These are phyloP conservation scores for Eupithecia vulgata DNA, from an alignment of 2,888 invertebrate species.

Conservation along the genomic window DNA sequence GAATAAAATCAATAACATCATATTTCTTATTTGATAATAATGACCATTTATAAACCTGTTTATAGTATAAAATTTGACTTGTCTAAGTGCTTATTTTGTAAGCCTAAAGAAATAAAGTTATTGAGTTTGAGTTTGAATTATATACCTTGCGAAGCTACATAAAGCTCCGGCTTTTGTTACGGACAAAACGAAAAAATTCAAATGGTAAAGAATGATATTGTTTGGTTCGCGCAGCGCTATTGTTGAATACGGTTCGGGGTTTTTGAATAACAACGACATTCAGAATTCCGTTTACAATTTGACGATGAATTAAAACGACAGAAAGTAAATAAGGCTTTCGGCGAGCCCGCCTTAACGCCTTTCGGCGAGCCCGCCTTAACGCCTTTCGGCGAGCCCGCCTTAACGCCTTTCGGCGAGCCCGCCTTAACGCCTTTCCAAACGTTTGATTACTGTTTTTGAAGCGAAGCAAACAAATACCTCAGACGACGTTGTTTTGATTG, in stretches of 20 bases:
- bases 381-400: no score
- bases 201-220: slow-evolving; percentile 36
- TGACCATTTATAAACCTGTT: no score
- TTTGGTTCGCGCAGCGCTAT: slow-evolving; percentile 36
- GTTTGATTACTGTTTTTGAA: slow-evolving; percentile 21
- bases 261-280: slow-evolving; percentile 32
- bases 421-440: slow-evolving; percentile 9
- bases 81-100: no score
- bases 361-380: no score
- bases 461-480: background rate
- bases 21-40: no score
- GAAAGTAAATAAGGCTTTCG: slow-evolving; percentile 11
- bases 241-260: slow-evolving; percentile 28
- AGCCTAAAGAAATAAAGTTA: no score
- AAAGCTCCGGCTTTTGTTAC: slow-evolving; percentile 29
- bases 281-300: slow-evolving; percentile 21
- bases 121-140: no score
- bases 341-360: no score
- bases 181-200: slow-evolving; percentile 30
- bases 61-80: no score
- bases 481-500: slow-evolving; percentile 8
- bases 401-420: no score
- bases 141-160: no score
- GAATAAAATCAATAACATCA: no score
- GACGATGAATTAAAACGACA: slow-evolving; percentile 20